Evolutionary conservation across 2,888 invertebrate species (phyloP).

Genomic region (Pristionchus japonicus): DNA sequence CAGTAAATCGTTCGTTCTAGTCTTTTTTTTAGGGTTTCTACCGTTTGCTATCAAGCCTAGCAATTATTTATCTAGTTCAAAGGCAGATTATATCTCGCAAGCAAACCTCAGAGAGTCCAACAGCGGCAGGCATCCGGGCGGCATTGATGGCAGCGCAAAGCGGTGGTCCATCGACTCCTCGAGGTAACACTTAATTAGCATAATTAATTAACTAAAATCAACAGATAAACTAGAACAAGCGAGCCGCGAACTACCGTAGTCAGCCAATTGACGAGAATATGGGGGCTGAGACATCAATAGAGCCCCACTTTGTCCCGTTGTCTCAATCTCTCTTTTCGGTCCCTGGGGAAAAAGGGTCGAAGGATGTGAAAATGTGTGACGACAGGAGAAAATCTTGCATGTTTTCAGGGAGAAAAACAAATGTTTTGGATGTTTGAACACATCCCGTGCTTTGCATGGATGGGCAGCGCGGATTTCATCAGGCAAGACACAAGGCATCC

Average conservation of each 20-base stretch:
- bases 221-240: neutral
- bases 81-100: neutral
- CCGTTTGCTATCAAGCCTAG: neutral
- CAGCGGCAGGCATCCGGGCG: neutral
- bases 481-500: neutral
- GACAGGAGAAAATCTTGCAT: neutral
- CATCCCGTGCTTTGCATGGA: neutral
- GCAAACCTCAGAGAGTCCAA: conserved; percentile 4
- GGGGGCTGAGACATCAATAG: neutral
- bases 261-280: neutral
- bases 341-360: neutral
- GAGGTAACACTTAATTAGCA: neutral
- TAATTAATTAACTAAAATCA: neutral
- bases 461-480: neutral
- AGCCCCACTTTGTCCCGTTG: neutral
- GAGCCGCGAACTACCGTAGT: neutral
- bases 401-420: neutral
- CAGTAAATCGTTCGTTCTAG: no score
- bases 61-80: neutral
- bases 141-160: neutral
- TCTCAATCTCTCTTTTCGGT: neutral
- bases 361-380: neutral
- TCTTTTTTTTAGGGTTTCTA: no score
- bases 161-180: conserved; percentile 3
- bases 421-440: neutral